A percentile compares a stretch with the other conserved stretches of the same genome.
These are phyloP conservation scores for Drosophila antonietae DNA, from an alignment of 2,888 invertebrate species.

Conservation along the genomic window DNA sequence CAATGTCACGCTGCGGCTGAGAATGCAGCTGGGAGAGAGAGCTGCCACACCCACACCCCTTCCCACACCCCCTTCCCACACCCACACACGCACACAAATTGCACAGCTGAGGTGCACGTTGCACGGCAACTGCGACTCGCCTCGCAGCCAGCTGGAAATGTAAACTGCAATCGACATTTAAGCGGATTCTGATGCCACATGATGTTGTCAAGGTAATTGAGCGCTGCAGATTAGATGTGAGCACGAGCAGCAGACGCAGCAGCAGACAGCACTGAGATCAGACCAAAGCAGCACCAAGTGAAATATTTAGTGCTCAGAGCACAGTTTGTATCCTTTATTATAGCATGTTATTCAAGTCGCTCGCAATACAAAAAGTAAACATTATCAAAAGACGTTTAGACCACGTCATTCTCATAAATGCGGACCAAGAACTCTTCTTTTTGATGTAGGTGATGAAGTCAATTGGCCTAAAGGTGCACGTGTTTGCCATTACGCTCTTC, in stretches of 20 bases:
- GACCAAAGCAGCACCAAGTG: too few species aligned
- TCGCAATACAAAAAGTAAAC: too few species aligned
- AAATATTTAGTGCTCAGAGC: too few species aligned
- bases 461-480: background rate
- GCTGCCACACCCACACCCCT: conserved; percentile 3
- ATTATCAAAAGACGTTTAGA: too few species aligned
- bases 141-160: conserved; percentile 30
- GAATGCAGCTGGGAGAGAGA: conserved; percentile 26
- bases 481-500: background rate
- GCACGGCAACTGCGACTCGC: background rate
- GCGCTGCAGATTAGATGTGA: conserved; percentile 37
- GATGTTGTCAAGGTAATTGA: conserved; percentile 51
- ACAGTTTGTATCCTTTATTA: too few species aligned
- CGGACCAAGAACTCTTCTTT: too few species aligned
- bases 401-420: too few species aligned
- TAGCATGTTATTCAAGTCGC: too few species aligned
- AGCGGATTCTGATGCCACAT: conserved; percentile 50
- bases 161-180: conserved; percentile 56
- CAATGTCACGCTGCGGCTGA: conserved; percentile 58
- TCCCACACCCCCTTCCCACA: too few species aligned
- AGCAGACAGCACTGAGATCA: too few species aligned
- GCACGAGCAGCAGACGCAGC: background rate
- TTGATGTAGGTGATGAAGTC: too few species aligned
- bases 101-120: conserved; percentile 30
- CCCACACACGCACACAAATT: conserved; percentile 29